phyloP scores from a whole-genome alignment of 2,797 vertebrate species.

The Protosalanx chinensis region DNA sequence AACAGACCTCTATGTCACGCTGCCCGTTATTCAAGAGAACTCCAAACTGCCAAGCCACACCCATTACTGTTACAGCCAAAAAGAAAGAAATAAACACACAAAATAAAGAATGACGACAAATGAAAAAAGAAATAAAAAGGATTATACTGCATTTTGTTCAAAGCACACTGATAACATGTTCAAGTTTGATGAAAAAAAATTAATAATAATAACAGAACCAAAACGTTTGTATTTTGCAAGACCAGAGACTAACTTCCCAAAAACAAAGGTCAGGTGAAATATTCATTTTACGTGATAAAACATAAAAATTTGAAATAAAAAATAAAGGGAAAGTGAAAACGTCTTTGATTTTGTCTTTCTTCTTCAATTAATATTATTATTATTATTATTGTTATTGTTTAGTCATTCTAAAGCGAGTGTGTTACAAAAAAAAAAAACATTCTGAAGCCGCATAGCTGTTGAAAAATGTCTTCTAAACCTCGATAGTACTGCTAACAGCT shows the following conservation, averaged over 20 bases:
- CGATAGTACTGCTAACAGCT: constrained; percentile 73
- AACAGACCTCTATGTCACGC: constrained; percentile 63
- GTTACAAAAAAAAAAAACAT: constrained; percentile 79
- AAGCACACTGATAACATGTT: constrained; percentile 77
- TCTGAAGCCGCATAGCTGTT: constrained; percentile 81
- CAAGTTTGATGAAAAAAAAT: constrained; percentile 65
- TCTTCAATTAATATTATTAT: too few relatives aligned
- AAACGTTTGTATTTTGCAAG: constrained; percentile 52
- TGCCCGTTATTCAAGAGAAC: constrained; percentile 61
- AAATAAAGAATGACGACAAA: constrained; percentile 30
- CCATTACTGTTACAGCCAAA: constrained; percentile 69
- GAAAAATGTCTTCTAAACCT: constrained; percentile 81
- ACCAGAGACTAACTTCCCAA: constrained; percentile 58
- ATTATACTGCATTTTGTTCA: constrained; percentile 76
- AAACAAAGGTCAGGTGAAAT: constrained; percentile 71
- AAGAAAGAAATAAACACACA: constrained; percentile 75
- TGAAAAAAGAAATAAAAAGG: constrained; percentile 79
- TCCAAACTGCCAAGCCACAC: constrained; percentile 90
- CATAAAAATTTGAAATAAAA: constrained; percentile 75
- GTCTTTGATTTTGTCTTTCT: constrained; percentile 74
- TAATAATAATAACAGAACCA: constrained; percentile 39
- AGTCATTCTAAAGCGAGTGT: constrained; percentile 87
- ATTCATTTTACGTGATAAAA: constrained; percentile 66
- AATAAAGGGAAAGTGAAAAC: constrained; percentile 71
- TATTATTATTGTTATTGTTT: constrained; percentile 67